Conservation (phyloP, 2,797 vertebrate species). For the Prionace glauca region DNA sequence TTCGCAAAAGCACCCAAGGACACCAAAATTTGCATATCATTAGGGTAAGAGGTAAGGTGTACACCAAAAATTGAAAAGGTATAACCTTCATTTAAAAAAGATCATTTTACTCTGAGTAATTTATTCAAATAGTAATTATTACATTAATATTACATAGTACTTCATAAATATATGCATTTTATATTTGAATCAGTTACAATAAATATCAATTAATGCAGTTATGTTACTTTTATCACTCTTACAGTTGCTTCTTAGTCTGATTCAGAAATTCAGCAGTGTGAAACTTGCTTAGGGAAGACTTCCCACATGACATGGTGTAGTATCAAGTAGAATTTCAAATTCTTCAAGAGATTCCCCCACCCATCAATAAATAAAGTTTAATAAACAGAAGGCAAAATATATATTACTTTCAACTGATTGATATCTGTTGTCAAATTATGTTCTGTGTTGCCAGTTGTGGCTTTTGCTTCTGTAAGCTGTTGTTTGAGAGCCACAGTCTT, state of each 20-base stretch:
- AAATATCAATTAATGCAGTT: not conserved
- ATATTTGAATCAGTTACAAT: not conserved
- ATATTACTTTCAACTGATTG: constrained; percentile 50
- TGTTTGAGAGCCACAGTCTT: constrained; percentile 40
- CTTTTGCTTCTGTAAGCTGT: constrained; percentile 43
- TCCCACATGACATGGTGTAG: not conserved
- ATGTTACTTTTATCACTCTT: not conserved
- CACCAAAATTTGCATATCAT: not conserved
- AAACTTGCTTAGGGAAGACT: not conserved
- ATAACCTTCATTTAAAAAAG: not conserved
- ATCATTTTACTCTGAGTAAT: not conserved
- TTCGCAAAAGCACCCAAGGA: not conserved
- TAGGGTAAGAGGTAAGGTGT: not conserved
- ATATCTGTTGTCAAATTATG: constrained; percentile 42
- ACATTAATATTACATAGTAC: not conserved
- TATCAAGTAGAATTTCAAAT: not conserved
- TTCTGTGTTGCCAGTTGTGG: constrained; percentile 40
- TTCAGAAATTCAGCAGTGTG: not conserved
- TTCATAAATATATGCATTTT: not conserved
- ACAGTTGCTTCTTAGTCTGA: not conserved
- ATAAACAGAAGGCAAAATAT: not conserved
- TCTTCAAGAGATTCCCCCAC: not conserved
- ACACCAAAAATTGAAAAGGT: not conserved
- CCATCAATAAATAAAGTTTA: too few relatives aligned
- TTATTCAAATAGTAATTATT: not conserved